Base-by-base conservation (phyloP, 2,888 invertebrate genomes). In the Diarsia rubi region DNA sequence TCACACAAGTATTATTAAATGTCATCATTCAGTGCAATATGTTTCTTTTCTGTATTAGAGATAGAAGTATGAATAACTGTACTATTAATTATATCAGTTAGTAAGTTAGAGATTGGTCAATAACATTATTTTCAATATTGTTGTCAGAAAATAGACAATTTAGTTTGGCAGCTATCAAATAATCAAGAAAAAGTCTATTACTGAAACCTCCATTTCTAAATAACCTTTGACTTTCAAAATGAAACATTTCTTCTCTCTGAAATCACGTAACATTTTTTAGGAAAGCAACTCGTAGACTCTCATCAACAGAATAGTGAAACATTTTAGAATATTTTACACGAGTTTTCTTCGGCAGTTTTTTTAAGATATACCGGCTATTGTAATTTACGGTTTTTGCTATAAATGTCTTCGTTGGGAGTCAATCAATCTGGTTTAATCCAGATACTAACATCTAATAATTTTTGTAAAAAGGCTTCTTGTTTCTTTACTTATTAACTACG, bases 181-280 rank as follows among this genome's bases (percentile, higher is more conserved):
- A 75, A 57, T 57, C 45, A 21, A 5, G 16, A 59, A 60, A 65
- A 67, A 52, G 31, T 67, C 11, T 45, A n/a, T 31, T 14, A 49
- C 67, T 24, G 21, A 54, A 52, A 54, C 42, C 6, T 52, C 5
- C 12, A 57, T 57, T 78, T 79, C 27, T 21, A 24, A 54, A 59
- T 73, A 74, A 69, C 69, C 75, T 81, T 74, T 81, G 81, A 80
- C 75, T 60, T 45, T 14, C n/a, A 54, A 59, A 64, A 68, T 24
- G 3, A 52, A 65, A 65, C 68, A 27, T 54, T 80, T 69, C 16
- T 16, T 59, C 9, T 3, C 19, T 69, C 27, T 54, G 3, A 45
- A 21, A 60, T 52, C 60, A 75, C 49, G 60, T 59, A 75, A 59
- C 49, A 4, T 67, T 77, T 78, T 78, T 60, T 67, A 45, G 0